These are phyloP conservation scores for Timema podura DNA, from an alignment of 2,888 invertebrate genomes.

Conservation along the genomic window DNA sequence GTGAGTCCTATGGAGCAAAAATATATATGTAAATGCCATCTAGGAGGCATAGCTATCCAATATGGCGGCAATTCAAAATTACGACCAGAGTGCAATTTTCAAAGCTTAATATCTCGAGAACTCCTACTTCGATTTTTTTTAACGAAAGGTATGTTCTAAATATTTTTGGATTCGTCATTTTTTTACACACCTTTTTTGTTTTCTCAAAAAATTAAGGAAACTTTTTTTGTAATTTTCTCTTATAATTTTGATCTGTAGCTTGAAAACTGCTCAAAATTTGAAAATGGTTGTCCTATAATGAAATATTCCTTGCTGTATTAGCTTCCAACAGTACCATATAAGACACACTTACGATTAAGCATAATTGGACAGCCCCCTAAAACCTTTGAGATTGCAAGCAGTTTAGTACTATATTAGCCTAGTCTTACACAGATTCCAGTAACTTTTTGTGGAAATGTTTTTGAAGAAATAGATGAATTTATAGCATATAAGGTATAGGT, in stretches of 20 bases:
- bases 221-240: neutral
- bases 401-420: neutral
- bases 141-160: too few species aligned
- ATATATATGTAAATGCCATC: too few species aligned
- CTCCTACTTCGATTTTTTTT: too few species aligned
- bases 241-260: neutral
- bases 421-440: neutral
- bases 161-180: neutral
- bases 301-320: neutral
- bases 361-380: neutral
- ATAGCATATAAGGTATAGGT: neutral
- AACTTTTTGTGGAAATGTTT: neutral
- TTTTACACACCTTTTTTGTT: neutral
- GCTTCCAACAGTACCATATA: neutral
- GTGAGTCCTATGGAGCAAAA: too few species aligned
- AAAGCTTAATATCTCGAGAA: too few species aligned
- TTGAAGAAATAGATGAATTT: neutral
- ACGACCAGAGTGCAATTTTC: too few species aligned
- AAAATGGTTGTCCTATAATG: neutral
- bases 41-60: too few species aligned
- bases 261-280: neutral
- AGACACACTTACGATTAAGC: neutral
- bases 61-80: too few species aligned
- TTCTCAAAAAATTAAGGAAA: neutral
- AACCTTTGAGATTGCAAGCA: neutral